Conservation (phyloP, 2,797 vertebrate species). For the Huso huso region DNA sequence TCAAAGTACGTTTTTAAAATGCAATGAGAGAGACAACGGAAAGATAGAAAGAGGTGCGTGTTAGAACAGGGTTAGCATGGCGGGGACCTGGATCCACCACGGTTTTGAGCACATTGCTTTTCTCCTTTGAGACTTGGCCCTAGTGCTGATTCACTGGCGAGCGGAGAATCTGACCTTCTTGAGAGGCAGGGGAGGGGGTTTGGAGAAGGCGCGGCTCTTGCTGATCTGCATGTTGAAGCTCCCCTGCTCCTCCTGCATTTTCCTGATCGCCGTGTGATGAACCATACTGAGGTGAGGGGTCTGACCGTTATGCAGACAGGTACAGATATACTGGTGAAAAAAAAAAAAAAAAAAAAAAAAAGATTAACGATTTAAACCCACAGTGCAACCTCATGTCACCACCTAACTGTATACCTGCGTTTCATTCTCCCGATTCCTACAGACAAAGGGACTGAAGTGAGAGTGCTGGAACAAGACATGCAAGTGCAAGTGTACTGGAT, state of each 20-base stretch:
- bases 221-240: conserved; percentile 59
- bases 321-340: conserved; percentile 74
- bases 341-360: conserved; percentile 7
- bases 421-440: conserved; percentile 23
- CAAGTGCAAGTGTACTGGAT: conserved; percentile 5
- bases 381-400: not conserved
- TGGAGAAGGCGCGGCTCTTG: conserved; percentile 54
- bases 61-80: no score
- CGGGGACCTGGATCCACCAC: no score
- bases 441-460: not conserved
- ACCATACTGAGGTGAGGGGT: conserved; percentile 87
- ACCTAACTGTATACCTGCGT: conserved; percentile 26
- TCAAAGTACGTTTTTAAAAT: no score
- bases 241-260: conserved; percentile 79
- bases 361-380: conserved; percentile 6
- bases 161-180: conserved; percentile 74
- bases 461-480: conserved; percentile 15
- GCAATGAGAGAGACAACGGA: no score
- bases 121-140: no score
- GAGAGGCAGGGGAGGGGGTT: conserved; percentile 81
- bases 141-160: no score
- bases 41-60: no score
- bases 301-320: conserved; percentile 70
- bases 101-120: no score
- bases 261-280: conserved; percentile 71